Evolutionary conservation across 2,113 vertebrate genomes (phyloP).

Genomic region (Oriolus oriolus): DNA sequence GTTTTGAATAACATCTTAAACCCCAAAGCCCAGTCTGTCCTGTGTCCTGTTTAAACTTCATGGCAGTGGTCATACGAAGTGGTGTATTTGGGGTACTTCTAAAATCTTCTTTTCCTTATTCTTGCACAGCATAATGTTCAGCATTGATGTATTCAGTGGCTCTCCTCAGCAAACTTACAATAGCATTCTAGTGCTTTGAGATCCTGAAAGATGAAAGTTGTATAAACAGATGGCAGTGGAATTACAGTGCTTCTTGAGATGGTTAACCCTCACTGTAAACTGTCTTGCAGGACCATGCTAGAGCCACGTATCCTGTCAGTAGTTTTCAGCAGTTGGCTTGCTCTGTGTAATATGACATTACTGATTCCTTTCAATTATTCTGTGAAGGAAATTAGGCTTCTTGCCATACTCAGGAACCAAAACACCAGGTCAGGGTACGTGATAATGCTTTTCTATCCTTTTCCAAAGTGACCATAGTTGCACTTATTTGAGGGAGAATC

Average conservation of each 20-base stretch:
- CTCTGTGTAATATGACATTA: not conserved
- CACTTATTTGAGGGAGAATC: slow-evolving; percentile 42
- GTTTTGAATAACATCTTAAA: not conserved
- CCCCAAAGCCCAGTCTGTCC: not conserved
- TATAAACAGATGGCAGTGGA: slow-evolving; percentile 4
- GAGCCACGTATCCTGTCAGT: not conserved
- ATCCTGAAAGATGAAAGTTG: not conserved
- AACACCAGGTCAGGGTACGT: not conserved
- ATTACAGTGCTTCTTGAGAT: not conserved
- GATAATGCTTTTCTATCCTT: slow-evolving; percentile 39
- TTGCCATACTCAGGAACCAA: slow-evolving; percentile 5
- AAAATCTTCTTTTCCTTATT: not conserved
- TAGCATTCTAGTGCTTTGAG: not conserved
- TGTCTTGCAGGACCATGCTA: not conserved
- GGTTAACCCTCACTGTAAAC: not conserved
- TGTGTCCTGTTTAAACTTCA: not conserved
- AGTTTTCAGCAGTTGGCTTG: slow-evolving; percentile 29
- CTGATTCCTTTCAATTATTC: slow-evolving; percentile 52
- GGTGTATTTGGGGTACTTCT: not conserved
- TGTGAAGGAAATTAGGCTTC: slow-evolving; percentile 24
- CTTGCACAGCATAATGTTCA: not conserved
- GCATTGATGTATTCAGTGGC: not conserved
- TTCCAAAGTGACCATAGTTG: slow-evolving; percentile 48
- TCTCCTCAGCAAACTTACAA: not conserved
- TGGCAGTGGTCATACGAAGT: not conserved